Conservation (phyloP, 2,113 vertebrate species). For the Paradoxurus hermaphroditus region DNA sequence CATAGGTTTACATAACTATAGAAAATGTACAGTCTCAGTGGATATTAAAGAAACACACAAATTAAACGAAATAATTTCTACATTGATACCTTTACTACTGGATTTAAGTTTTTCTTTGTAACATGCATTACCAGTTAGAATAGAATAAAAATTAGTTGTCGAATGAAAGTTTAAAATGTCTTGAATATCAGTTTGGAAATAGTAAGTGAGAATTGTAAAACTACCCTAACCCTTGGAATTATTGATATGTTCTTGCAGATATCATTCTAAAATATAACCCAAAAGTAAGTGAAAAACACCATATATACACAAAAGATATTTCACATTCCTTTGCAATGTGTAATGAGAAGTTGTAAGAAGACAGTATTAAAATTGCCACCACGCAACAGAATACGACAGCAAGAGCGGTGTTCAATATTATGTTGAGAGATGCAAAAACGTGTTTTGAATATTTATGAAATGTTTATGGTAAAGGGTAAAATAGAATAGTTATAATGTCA, state of each 20-base stretch:
- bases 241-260: neutral
- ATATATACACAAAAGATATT: neutral
- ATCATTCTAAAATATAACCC: neutral
- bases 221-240: neutral
- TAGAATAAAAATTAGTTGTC: neutral
- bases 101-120: neutral
- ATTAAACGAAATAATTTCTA: neutral
- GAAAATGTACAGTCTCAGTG: neutral
- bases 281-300: neutral
- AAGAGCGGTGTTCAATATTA: neutral
- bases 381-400: neutral
- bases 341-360: neutral
- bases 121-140: neutral
- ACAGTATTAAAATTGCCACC: neutral
- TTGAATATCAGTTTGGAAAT: neutral
- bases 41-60: neutral
- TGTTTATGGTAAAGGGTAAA: neutral
- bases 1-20: neutral
- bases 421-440: fast-evolving
- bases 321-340: neutral
- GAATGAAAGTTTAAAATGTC: neutral
- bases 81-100: neutral
- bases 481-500: neutral
- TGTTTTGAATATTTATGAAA: neutral
- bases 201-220: neutral